These are phyloP conservation scores for Formica aserva DNA, from an alignment of 2,888 invertebrate genomes.

Conservation along the genomic window DNA sequence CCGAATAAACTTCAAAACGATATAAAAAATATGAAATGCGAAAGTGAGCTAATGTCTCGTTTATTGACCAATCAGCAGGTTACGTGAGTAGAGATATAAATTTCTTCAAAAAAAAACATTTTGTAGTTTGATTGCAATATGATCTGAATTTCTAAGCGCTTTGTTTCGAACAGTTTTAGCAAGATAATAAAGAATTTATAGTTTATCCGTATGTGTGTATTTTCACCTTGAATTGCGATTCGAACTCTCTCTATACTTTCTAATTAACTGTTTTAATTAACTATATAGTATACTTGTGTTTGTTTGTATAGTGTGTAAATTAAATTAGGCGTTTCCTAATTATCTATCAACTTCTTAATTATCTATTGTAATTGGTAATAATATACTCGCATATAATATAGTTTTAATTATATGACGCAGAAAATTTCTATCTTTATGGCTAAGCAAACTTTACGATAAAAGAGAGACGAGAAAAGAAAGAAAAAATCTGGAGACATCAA, in stretches of 20 bases:
- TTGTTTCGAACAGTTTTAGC: neutral
- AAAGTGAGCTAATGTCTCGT: conserved; percentile 74
- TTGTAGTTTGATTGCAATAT: neutral
- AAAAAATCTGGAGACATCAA: conserved; percentile 83
- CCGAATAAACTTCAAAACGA: conserved; percentile 10
- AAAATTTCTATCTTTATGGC: conserved; percentile 81
- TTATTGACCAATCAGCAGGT: conserved; percentile 68
- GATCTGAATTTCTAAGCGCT: no score
- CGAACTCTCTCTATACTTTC: no score
- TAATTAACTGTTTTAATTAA: neutral
- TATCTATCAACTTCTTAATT: neutral
- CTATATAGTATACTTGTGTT: neutral
- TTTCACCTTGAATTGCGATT: neutral
- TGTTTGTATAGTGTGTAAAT: neutral
- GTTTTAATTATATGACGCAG: conserved; percentile 72
- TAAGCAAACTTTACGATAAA: conserved; percentile 79
- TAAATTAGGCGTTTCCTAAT: neutral
- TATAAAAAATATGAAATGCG: conserved; percentile 63
- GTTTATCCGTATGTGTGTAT: neutral
- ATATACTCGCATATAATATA: neutral
- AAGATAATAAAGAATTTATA: neutral
- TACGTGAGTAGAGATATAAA: conserved; percentile 65
- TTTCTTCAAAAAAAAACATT: neutral
- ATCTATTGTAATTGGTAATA: neutral
- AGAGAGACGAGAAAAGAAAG: conserved; percentile 66